A percentile compares a stretch with the other conserved stretches of the same genome.
Evolutionary conservation across 2,797 vertebrate species (phyloP).

Genomic region (Microctenopoma steveboyesi): DNA sequence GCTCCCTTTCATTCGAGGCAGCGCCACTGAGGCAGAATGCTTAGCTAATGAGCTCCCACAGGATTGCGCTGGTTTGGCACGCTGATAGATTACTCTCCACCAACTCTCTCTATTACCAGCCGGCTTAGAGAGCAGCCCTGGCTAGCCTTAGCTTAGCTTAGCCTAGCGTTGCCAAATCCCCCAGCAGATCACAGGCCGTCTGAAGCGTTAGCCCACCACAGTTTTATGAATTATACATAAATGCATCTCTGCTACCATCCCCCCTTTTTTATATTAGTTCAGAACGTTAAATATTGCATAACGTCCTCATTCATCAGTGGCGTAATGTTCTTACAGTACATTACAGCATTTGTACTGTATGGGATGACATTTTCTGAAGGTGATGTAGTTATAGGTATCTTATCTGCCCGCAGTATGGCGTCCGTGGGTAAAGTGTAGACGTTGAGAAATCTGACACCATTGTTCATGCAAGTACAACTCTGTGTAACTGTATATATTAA

Average conservation of each 20-base stretch:
- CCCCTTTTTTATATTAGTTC: neutral
- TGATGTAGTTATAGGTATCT: too few relatives aligned
- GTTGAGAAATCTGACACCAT: too few relatives aligned
- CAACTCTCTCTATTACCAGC: slow-evolving; percentile 56
- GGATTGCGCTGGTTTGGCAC: slow-evolving; percentile 60
- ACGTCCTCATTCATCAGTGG: neutral
- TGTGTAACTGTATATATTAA: too few relatives aligned
- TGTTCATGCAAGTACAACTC: too few relatives aligned
- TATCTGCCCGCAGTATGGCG: too few relatives aligned
- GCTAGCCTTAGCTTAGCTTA: slow-evolving; percentile 53
- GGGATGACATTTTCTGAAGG: too few relatives aligned
- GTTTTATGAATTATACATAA: slow-evolving; percentile 35
- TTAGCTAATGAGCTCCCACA: slow-evolving; percentile 81
- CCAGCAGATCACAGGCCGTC: slow-evolving; percentile 34
- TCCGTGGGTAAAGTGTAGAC: too few relatives aligned
- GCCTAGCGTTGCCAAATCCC: slow-evolving; percentile 52
- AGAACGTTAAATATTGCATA: slow-evolving; percentile 28
- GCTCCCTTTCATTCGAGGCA: slow-evolving; percentile 52
- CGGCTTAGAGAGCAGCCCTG: slow-evolving; percentile 23
- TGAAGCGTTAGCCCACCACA: slow-evolving; percentile 8
- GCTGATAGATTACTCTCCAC: slow-evolving; percentile 57
- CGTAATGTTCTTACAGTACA: slow-evolving; percentile 4
- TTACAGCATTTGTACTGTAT: slow-evolving; percentile 6
- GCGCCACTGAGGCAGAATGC: slow-evolving; percentile 59
- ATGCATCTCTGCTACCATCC: slow-evolving; percentile 2